phyloP scores from a whole-genome alignment of 1,140 invertebrate genomes.

The Chlorops oryzae region DNA sequence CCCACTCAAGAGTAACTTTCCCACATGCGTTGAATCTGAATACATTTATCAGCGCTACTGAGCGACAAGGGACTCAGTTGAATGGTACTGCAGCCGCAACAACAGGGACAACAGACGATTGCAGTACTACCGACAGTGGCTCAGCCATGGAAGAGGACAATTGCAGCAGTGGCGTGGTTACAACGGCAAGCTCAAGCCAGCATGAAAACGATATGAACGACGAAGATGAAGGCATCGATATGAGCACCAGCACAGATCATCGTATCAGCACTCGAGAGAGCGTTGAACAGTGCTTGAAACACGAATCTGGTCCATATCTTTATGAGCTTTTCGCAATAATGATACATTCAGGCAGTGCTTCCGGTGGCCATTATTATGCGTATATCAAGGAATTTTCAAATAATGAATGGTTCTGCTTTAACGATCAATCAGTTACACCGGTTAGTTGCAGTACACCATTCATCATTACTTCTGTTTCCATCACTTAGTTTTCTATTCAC shows the following conservation, averaged over 20 bases:
- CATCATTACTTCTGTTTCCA: background rate
- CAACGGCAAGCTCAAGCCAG: slow-evolving; percentile 41
- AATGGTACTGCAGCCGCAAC: slow-evolving; percentile 17
- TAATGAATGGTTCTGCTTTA: slow-evolving; percentile 75
- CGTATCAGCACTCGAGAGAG: slow-evolving; percentile 30
- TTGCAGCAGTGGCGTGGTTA: slow-evolving; percentile 43
- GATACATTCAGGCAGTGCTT: slow-evolving; percentile 88
- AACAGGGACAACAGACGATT: slow-evolving; percentile 51
- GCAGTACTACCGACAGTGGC: slow-evolving; percentile 64
- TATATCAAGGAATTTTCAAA: slow-evolving; percentile 84
- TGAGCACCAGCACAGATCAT: slow-evolving; percentile 54
- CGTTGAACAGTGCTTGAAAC: slow-evolving; percentile 26
- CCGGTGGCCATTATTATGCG: slow-evolving; percentile 89
- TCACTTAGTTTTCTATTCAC: background rate
- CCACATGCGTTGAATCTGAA: slow-evolving; percentile 78
- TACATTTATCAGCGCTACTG: slow-evolving; percentile 52
- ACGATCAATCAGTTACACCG: slow-evolving; percentile 67
- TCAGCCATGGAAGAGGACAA: slow-evolving; percentile 63
- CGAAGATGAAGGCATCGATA: slow-evolving; percentile 65
- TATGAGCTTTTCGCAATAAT: slow-evolving; percentile 91
- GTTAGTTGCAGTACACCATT: slow-evolving; percentile 45
- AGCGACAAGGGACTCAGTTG: slow-evolving; percentile 22
- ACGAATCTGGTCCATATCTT: slow-evolving; percentile 62
- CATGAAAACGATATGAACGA: slow-evolving; percentile 43
- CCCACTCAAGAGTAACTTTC: slow-evolving; percentile 85